A percentile compares a stretch with the other conserved stretches of the same genome.
phyloP scores from a whole-genome alignment of 2,113 vertebrate genomes.

The Gasterosteus nipponicus region DNA sequence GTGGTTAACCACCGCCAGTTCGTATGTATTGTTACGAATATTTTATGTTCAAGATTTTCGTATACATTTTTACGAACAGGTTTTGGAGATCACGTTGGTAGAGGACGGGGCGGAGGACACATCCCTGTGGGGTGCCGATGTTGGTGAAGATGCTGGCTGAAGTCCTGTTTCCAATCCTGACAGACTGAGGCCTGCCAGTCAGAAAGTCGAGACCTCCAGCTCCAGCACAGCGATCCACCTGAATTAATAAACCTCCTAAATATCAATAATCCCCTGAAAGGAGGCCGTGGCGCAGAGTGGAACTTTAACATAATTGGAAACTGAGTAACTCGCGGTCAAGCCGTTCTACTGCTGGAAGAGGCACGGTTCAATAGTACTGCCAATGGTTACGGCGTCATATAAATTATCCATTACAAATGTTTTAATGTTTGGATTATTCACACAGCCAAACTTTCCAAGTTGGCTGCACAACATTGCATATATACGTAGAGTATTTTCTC shows the following conservation, averaged over 20 bases:
- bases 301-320: conserved; percentile 32
- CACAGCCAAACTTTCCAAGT: background rate
- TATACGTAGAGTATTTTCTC: background rate
- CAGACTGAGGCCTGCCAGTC: too few relatives aligned
- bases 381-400: background rate
- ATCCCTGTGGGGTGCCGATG: too few relatives aligned
- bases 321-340: background rate
- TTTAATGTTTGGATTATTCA: background rate
- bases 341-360: background rate
- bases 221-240: conserved; percentile 39
- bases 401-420: background rate
- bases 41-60: too few relatives aligned
- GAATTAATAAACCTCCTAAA: conserved; percentile 73
- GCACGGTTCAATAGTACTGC: background rate
- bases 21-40: too few relatives aligned
- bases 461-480: background rate
- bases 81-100: too few relatives aligned
- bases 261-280: conserved; percentile 60
- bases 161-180: too few relatives aligned
- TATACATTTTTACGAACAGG: too few relatives aligned
- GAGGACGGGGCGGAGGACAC: too few relatives aligned
- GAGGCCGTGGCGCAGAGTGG: conserved; percentile 21
- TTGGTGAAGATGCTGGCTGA: too few relatives aligned
- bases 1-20: too few relatives aligned
- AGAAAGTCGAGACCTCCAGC: too few relatives aligned